These are phyloP conservation scores for Rhodeus uyekii DNA, from an alignment of 2,797 vertebrate species.

Conservation along the genomic window DNA sequence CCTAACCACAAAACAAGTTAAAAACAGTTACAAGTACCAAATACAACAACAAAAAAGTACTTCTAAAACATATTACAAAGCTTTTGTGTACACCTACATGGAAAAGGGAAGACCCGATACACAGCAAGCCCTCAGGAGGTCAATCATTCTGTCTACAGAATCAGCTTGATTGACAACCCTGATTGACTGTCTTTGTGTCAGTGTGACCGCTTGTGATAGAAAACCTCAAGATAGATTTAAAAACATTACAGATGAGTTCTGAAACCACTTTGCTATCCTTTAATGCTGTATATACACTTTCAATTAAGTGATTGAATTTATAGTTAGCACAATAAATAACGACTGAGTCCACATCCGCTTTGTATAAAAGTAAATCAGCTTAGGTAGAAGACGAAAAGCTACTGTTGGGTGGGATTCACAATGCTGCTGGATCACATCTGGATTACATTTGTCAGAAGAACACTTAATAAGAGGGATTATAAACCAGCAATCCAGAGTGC, in stretches of 20 bases:
- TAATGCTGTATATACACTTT: not conserved
- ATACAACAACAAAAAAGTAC: no score
- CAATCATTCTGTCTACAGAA: slow-evolving; percentile 1
- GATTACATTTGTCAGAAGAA: slow-evolving; percentile 43
- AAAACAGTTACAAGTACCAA: not conserved
- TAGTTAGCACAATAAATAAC: not conserved
- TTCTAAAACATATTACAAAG: no score
- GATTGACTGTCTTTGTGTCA: slow-evolving; percentile 2
- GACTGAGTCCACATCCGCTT: not conserved
- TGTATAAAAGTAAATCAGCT: not conserved
- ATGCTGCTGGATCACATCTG: slow-evolving; percentile 29
- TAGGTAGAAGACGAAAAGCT: not conserved
- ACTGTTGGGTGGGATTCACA: slow-evolving; percentile 6
- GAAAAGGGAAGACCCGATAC: not conserved
- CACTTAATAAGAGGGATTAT: slow-evolving; percentile 47
- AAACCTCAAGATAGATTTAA: slow-evolving; percentile 11
- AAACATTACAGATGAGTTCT: not conserved
- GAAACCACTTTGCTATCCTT: not conserved
- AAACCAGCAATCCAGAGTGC: slow-evolving; percentile 30
- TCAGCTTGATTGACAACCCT: slow-evolving; percentile 20
- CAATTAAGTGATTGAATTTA: slow-evolving; percentile 5
- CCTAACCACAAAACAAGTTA: not conserved
- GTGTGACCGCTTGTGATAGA: not conserved
- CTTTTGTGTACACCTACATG: no score
- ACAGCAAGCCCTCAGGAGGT: not conserved